Percentiles rank a stretch among this genome's conserved stretches.
Conservation (phyloP, 1,140 invertebrate species). For the Ectropis grisescens region DNA sequence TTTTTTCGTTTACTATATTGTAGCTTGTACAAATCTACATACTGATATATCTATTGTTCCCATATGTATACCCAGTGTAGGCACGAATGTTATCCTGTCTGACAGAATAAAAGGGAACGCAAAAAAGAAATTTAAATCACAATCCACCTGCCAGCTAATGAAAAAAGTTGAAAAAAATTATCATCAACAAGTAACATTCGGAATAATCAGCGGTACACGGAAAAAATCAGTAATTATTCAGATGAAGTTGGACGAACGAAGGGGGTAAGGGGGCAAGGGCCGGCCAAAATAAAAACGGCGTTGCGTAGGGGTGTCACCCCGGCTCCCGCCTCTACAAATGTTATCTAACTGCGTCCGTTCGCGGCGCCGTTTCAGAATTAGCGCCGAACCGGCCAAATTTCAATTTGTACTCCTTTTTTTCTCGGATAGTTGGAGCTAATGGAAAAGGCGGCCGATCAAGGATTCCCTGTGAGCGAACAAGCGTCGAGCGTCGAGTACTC, state of each 20-base stretch:
- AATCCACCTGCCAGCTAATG: conserved; percentile 30
- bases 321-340: conserved; percentile 58
- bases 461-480: conserved; percentile 23
- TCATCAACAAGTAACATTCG: conserved; percentile 67
- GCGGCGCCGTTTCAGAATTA: conserved; percentile 55
- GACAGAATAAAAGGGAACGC: too few relatives aligned
- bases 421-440: conserved; percentile 55
- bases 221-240: conserved; percentile 71
- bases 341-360: conserved; percentile 67
- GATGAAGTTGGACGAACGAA: conserved; percentile 67
- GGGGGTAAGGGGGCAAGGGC: conserved; percentile 62
- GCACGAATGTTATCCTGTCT: too few relatives aligned
- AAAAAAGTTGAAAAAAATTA: conserved; percentile 50
- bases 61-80: too few relatives aligned
- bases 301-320: conserved; percentile 65
- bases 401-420: conserved; percentile 62
- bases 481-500: too few relatives aligned
- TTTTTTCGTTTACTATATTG: too few relatives aligned
- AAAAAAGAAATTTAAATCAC: conserved; percentile 10
- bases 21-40: too few relatives aligned
- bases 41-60: too few relatives aligned
- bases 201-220: conserved; percentile 68
- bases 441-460: conserved; percentile 44
- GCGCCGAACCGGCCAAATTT: conserved; percentile 57
- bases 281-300: conserved; percentile 68